Evolutionary conservation across 92 coral and sea anemone genomes (phyloP).

Genomic region (Heteractis magnifica): DNA sequence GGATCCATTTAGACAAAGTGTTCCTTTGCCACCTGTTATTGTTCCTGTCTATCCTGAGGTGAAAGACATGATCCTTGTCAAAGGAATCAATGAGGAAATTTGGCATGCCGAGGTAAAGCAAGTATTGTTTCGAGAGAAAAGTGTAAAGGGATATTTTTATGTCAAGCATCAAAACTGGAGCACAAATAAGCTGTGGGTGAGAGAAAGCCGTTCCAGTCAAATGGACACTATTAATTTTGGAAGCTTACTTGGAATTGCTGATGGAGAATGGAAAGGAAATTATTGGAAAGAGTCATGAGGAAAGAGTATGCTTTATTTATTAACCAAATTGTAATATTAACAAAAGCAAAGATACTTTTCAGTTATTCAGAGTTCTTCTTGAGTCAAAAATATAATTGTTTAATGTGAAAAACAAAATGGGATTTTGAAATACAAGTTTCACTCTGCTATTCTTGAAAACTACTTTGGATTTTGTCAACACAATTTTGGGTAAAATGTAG

Average conservation of each 20-base stretch:
- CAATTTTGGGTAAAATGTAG: conserved; percentile 7
- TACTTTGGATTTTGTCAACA: conserved; percentile 32
- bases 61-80: conserved; percentile 46
- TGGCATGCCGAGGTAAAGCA: conserved; percentile 47
- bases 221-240: conserved; percentile 42
- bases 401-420: conserved; percentile 27
- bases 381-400: conserved; percentile 9
- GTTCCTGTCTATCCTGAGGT: conserved; percentile 46
- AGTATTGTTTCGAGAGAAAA: conserved; percentile 24
- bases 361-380: not conserved
- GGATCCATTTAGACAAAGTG: conserved; percentile 46
- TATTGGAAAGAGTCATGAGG: conserved; percentile 39
- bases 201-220: conserved; percentile 27
- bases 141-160: conserved; percentile 41
- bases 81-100: conserved; percentile 43
- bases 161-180: conserved; percentile 45
- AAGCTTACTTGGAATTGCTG: conserved; percentile 41
- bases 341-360: not conserved
- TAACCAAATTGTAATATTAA: not conserved
- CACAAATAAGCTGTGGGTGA: conserved; percentile 36
- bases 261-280: conserved; percentile 54
- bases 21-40: conserved; percentile 42
- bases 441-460: not conserved
- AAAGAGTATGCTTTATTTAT: not conserved
- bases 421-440: conserved; percentile 14